Evolutionary conservation across 2,888 invertebrate species (phyloP), one percentile per base, ranked within the genome.

Genomic region (Xanthia togata): DNA sequence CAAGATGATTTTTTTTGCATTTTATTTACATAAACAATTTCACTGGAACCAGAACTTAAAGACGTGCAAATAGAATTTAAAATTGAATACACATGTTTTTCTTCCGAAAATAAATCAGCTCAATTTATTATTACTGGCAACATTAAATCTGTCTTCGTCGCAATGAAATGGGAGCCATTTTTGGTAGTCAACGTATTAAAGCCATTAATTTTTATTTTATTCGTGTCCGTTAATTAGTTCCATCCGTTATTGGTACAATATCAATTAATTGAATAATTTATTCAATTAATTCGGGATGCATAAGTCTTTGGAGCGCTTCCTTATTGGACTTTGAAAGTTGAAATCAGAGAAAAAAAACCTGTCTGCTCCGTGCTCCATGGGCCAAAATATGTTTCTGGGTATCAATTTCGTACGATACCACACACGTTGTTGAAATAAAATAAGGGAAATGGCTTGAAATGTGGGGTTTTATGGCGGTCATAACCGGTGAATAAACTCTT

Each of bases 121-220:
- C 69, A 78, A 76, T 88, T 84, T 83, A 83, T 87, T 89, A 87
- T 83, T 80, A 71, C 85, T 74, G 79, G 75, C 82, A 85, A 83
- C 83, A 80, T 84, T 88, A 85, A 83, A 80, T 82, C 88, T 83
- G 82, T 89, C 86, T 75, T 82, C 84, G 74, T 64, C 70, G 81
- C 82, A 83, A 83, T 87, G 67, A 85, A 87, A 81, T 70, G 73
- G 73, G 26, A 68, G 69, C 84, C 88, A 74, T 82, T 82, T 86
- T 86, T 78, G 88, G 82, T 88, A 84, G 78, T 71, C 78, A 78
- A 83, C 70, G 38, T 79, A 81, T 81, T 73, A 76, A 31, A 68
- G 41, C 3, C 67, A 81, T 83, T 53, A 70, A 62, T 73, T 81
- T 85, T 82, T 72, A 80, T 82, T 83, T 80, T 68, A 80, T 44